Conservation (phyloP, 2,888 invertebrate species). For the Ennomos fuscantarius region DNA sequence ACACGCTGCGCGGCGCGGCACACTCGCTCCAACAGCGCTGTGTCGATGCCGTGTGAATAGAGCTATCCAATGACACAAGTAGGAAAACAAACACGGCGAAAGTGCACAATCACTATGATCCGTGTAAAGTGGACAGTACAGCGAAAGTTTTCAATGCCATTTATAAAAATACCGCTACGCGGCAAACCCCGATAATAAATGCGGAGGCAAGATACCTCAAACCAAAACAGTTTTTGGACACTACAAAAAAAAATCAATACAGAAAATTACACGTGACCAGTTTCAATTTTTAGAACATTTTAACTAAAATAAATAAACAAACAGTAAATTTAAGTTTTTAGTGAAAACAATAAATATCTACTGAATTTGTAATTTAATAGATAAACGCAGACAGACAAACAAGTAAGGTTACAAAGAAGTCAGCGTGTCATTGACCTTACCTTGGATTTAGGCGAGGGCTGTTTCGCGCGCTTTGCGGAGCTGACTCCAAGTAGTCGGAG, state of each 20-base stretch:
- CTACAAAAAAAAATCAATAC: no score
- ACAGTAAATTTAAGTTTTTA: no score
- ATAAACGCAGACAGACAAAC: conserved; percentile 40
- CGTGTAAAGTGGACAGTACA: conserved; percentile 43
- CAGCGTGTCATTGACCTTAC: conserved; percentile 78
- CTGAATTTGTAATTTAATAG: conserved; percentile 14
- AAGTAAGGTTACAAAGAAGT: conserved; percentile 54
- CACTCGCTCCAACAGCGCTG: conserved; percentile 9
- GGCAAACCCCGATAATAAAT: conserved; percentile 2
- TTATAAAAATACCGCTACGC: conserved; percentile 10
- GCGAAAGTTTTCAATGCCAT: conserved; percentile 65
- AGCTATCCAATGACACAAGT: conserved; percentile 44
- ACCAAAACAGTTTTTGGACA: no score
- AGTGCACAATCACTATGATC: conserved; percentile 58
- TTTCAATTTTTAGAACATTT: no score
- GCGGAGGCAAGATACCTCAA: not conserved
- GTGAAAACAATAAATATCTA: not conserved
- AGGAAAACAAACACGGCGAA: conserved; percentile 62
- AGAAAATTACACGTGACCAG: no score
- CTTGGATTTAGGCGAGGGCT: conserved; percentile 82
- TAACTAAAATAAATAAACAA: no score
- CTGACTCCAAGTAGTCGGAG: conserved; percentile 82
- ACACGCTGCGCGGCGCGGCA: conserved; percentile 36
- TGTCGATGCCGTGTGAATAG: conserved; percentile 36
- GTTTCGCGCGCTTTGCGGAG: conserved; percentile 84